Percentiles rank a stretch among this genome's conserved stretches.
Evolutionary conservation across 2,113 vertebrate species (phyloP).

Genomic region (Xiphophorus hellerii): DNA sequence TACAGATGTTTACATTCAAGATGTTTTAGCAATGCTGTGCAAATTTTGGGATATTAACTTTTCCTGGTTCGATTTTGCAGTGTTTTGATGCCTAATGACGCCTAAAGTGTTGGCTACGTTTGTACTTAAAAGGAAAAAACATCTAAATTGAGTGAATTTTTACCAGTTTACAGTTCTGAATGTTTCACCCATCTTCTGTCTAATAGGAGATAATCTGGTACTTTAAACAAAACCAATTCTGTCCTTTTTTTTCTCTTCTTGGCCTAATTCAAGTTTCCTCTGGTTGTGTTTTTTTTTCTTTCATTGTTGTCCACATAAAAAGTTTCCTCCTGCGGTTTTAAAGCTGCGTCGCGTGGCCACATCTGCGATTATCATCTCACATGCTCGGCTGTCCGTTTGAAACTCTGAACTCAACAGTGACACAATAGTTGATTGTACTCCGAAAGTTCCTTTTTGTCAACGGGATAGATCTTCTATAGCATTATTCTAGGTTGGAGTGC

Average conservation of each 20-base stretch:
- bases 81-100: constrained; percentile 34
- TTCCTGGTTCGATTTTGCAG: neutral
- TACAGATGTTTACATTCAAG: constrained; percentile 47
- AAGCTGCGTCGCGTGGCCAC: neutral
- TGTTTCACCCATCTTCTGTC: constrained; percentile 2
- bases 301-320: neutral
- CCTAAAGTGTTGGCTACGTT: constrained; percentile 16
- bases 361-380: neutral
- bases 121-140: constrained; percentile 4
- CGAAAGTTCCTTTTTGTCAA: neutral
- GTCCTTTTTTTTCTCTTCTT: neutral
- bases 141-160: constrained; percentile 1
- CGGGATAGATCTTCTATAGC: neutral
- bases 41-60: neutral
- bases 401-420: neutral
- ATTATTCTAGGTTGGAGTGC: neutral
- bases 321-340: too few relatives aligned
- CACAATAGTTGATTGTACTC: neutral
- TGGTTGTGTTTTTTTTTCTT: neutral
- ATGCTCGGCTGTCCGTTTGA: neutral
- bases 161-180: too few relatives aligned
- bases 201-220: constrained; percentile 10
- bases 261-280: neutral
- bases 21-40: constrained; percentile 33
- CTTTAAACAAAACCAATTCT: neutral